A percentile compares a stretch with the other conserved stretches of the same genome.
Evolutionary conservation across 2,797 vertebrate species (phyloP).

Genomic region (Sebastes miniatus): DNA sequence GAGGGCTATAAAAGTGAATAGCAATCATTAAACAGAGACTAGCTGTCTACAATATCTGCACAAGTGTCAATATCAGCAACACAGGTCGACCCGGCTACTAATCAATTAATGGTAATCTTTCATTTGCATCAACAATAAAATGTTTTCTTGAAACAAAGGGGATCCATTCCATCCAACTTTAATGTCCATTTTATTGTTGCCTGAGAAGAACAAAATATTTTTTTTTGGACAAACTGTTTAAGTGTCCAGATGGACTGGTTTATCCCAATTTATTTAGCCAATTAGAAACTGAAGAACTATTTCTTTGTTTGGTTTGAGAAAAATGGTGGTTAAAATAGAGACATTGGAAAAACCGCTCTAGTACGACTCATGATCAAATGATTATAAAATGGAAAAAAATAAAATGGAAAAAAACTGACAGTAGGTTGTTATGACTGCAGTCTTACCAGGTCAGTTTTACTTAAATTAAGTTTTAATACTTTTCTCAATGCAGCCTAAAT

Average conservation of each 20-base stretch:
- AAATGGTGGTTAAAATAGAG: neutral
- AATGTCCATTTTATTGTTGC: neutral
- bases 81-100: constrained; percentile 34
- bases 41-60: constrained; percentile 69
- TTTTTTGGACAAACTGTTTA: neutral
- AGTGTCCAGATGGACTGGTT: neutral
- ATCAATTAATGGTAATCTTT: constrained; percentile 58
- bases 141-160: neutral
- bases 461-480: neutral
- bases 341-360: neutral
- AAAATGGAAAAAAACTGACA: no score
- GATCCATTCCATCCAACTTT: neutral
- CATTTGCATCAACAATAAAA: constrained; percentile 1
- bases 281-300: neutral
- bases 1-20: constrained; percentile 78
- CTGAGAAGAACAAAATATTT: neutral
- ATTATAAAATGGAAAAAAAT: neutral
- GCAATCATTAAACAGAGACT: constrained; percentile 78
- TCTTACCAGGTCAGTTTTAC: neutral
- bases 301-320: neutral
- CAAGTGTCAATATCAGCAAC: constrained; percentile 74
- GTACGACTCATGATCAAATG: neutral
- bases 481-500: neutral
- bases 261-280: neutral
- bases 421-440: neutral